Conservation (phyloP, 2,797 vertebrate species). For the Chelon auratus region DNA sequence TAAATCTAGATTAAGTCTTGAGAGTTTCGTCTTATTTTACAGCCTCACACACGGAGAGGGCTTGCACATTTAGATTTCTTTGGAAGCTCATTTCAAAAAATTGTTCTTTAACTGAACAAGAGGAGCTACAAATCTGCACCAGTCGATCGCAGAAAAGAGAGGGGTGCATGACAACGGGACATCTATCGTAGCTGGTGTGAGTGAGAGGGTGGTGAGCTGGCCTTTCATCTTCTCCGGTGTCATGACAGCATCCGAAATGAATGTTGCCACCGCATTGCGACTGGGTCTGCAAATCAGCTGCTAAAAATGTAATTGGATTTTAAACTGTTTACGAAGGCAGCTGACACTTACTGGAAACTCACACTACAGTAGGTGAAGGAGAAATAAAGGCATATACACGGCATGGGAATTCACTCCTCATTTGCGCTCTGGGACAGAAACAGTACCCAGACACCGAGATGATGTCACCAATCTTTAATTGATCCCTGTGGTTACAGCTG, state of each 20-base stretch:
- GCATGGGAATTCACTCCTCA: constrained; percentile 48
- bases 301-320: constrained; percentile 28
- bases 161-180: constrained; percentile 11
- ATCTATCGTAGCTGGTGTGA: background rate
- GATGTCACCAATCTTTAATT: constrained; percentile 73
- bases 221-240: constrained; percentile 10
- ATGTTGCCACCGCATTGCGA: constrained; percentile 10
- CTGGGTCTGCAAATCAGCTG: constrained; percentile 19
- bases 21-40: too few species aligned
- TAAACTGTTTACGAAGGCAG: constrained; percentile 5
- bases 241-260: constrained; percentile 28
- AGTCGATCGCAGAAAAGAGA: background rate
- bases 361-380: constrained; percentile 29
- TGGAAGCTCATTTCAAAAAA: background rate
- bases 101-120: background rate
- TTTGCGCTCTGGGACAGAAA: constrained; percentile 39
- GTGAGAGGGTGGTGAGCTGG: constrained; percentile 10
- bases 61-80: background rate
- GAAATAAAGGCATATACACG: constrained; percentile 13
- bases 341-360: constrained; percentile 2
- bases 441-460: constrained; percentile 46
- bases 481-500: constrained; percentile 59
- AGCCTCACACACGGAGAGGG: too few species aligned
- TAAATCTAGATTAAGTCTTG: too few species aligned
- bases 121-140: background rate